Evolutionary conservation across 2,113 vertebrate species (phyloP).

Genomic region (Talpa occidentalis): DNA sequence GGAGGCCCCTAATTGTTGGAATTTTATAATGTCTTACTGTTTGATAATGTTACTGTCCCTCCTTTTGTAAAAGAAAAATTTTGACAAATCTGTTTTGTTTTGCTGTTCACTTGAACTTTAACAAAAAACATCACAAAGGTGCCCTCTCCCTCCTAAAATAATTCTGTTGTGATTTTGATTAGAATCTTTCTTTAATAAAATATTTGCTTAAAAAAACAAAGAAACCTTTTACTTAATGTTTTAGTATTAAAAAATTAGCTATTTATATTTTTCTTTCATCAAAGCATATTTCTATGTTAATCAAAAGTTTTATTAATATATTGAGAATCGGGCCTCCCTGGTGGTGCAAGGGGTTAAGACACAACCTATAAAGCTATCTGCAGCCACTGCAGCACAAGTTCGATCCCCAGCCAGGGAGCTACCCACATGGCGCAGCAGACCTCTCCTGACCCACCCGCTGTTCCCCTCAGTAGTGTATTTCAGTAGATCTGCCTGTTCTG

Average conservation of each 20-base stretch:
- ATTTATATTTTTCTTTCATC: slow-evolving; percentile 36
- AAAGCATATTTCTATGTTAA: slow-evolving; percentile 36
- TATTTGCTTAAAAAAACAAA: background rate
- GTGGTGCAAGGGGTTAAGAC: too few species aligned
- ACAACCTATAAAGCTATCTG: too few species aligned
- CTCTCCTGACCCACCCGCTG: too few species aligned
- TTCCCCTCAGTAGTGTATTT: too few species aligned
- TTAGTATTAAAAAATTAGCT: slow-evolving; percentile 23
- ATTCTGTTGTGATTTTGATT: slow-evolving; percentile 45
- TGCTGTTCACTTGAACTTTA: slow-evolving; percentile 22
- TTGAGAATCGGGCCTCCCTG: too few species aligned
- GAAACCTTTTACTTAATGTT: background rate
- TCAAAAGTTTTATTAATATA: slow-evolving; percentile 28
- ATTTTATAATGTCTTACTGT: background rate
- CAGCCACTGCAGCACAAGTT: too few species aligned
- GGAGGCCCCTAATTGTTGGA: slow-evolving; percentile 12
- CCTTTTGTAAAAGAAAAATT: background rate
- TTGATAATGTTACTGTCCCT: background rate
- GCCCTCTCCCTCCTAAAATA: background rate
- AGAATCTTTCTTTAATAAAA: background rate
- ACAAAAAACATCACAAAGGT: background rate
- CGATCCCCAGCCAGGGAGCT: too few species aligned
- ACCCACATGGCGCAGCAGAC: too few species aligned
- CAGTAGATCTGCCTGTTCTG: too few species aligned
- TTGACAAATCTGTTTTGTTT: background rate